Base-by-base conservation (phyloP, 2,797 vertebrate species). In the Pantherophis vulpinus region DNA sequence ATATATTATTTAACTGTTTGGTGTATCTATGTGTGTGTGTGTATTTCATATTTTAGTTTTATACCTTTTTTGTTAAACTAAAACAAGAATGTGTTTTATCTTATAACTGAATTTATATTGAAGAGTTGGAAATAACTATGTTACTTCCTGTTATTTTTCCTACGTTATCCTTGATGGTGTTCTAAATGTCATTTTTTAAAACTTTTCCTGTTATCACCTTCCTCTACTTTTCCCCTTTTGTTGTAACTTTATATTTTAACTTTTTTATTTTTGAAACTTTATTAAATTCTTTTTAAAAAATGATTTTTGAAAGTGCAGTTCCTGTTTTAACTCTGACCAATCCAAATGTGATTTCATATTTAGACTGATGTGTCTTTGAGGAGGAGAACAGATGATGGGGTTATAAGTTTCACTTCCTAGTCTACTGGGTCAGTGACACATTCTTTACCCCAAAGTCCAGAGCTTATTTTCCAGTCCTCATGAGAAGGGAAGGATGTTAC, bases 301-400 rank as follows among this genome's bases (percentile, higher is more conserved):
- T 37, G 54, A 66, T 51, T 74, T 74, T 88, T 51, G n/a, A 88
- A 89, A 90, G 56, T 32, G 32, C n/a, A 60, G 13, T 42, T 94
- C 94, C 94, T 94, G 60, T 94, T 94, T 94, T 90, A 58, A 55
- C 10, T 29, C n/a, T 94, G 94, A 94, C 60, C 90, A 93, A 93
- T 92, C 66, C 32, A 74, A 23, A 14, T 55, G 54, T 93, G 37
- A 91, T 60, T 32, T 70, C 63, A 1, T 61, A 25, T 10, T 3
- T 61, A 29, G 51, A 10, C 91, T 91, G 83, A 74, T 86, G 37
- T 70, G 56, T 94, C 63, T 91, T 51, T 91, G n/a, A 27, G 42
- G 79, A 87, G 27, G 37, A n/a, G 27, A 56, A 63, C 88, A 83
- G 47, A 87, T 93, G 51, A 18, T 92, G 37, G 51, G 61, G 74